Conservation (phyloP, 2,113 vertebrate genomes). For the Ahaetulla prasina region DNA sequence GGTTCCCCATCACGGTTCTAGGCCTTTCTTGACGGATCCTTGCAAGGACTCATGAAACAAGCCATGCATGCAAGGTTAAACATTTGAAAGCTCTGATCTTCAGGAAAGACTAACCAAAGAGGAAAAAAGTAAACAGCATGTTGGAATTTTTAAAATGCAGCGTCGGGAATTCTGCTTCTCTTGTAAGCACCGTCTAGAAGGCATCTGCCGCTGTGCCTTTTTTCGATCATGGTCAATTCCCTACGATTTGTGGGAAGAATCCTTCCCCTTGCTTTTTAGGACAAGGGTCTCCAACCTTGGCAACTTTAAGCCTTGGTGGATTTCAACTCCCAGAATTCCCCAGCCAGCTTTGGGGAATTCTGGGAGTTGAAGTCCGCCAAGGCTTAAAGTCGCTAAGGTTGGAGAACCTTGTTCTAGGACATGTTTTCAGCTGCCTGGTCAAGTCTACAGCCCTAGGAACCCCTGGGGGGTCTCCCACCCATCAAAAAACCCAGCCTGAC, state of each 20-base stretch:
- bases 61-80: neutral
- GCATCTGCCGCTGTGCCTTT: neutral
- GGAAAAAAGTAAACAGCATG: neutral
- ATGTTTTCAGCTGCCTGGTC: neutral
- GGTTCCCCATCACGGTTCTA: neutral
- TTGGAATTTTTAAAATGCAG: neutral
- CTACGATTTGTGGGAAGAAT: neutral
- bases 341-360: too few species aligned
- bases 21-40: neutral
- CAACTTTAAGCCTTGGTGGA: too few species aligned
- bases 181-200: neutral
- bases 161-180: neutral
- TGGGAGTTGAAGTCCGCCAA: too few species aligned
- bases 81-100: neutral
- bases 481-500: neutral
- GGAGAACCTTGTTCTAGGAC: neutral
- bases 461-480: neutral
- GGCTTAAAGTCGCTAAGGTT: too few species aligned
- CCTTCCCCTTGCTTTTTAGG: neutral
- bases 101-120: fast-evolving
- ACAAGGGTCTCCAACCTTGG: too few species aligned
- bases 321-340: too few species aligned
- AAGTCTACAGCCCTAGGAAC: neutral
- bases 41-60: neutral
- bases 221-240: neutral